These are phyloP conservation scores for Drosophila mulleri DNA, from an alignment of 2,888 invertebrate genomes.

Conservation along the genomic window DNA sequence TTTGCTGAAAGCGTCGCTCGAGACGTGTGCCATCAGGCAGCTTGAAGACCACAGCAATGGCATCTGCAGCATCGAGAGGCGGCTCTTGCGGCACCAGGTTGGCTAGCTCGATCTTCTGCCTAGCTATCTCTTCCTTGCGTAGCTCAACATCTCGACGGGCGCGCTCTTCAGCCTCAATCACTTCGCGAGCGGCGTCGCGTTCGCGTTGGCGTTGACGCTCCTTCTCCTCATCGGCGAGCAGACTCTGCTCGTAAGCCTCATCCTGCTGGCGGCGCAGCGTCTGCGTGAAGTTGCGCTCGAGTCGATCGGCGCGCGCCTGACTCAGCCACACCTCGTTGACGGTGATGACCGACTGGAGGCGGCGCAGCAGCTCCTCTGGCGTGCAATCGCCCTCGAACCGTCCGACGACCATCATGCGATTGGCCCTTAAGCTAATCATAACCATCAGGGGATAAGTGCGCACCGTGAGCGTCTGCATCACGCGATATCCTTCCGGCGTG, in stretches of 20 bases:
- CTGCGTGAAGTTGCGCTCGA: constrained; percentile 93
- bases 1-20: constrained; percentile 93
- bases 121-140: constrained; percentile 87
- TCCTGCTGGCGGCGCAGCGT: constrained; percentile 96
- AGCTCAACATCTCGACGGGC: constrained; percentile 86
- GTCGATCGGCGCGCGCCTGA: constrained; percentile 93
- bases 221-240: constrained; percentile 97
- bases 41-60: constrained; percentile 94
- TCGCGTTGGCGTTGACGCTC: constrained; percentile 90
- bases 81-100: constrained; percentile 91
- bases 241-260: constrained; percentile 95
- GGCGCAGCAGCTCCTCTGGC: constrained; percentile 89
- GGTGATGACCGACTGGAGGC: constrained; percentile 90
- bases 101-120: constrained; percentile 89
- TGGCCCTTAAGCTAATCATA: constrained; percentile 94
- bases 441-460: constrained; percentile 94
- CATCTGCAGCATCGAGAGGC: constrained; percentile 88
- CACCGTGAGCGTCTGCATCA: constrained; percentile 94
- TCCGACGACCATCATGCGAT: constrained; percentile 96
- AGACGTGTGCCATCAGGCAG: constrained; percentile 95
- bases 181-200: constrained; percentile 86
- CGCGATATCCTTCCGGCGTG: constrained; percentile 95
- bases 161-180: constrained; percentile 86
- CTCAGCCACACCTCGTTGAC: constrained; percentile 95
- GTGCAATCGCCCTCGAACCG: constrained; percentile 94